Conservation (phyloP, 92 coral and sea anemone species). For the Virgularia gustaviana region DNA sequence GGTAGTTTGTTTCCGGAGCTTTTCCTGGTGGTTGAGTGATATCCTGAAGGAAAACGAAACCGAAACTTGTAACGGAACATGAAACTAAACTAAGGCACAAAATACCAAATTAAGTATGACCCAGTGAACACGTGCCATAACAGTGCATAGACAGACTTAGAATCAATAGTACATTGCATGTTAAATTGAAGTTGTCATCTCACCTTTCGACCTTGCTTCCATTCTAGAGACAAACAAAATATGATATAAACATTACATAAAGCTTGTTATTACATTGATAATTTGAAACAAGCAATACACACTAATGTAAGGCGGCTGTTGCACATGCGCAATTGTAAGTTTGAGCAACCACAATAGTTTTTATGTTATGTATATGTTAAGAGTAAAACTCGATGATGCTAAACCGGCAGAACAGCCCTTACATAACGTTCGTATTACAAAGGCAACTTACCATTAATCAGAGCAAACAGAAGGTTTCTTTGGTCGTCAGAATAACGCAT, state of each 20-base stretch:
- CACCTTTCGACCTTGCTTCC: slow-evolving; percentile 31
- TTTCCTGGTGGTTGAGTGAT: slow-evolving; percentile 29
- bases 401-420: no score
- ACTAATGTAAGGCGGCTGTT: no score
- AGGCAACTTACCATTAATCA: slow-evolving; percentile 56
- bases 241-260: no score
- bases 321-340: background rate
- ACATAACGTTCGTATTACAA: no score
- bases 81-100: no score
- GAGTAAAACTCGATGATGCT: no score
- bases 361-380: background rate
- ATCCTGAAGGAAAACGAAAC: slow-evolving; percentile 2
- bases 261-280: no score
- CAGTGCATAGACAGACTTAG: no score
- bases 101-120: no score
- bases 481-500: slow-evolving; percentile 58
- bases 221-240: background rate
- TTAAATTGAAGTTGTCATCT: background rate
- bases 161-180: no score
- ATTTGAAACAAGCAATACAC: no score
- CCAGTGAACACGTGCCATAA: no score
- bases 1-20: slow-evolving; percentile 14
- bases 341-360: background rate
- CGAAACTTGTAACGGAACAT: background rate
- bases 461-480: slow-evolving; percentile 58